Conservation (phyloP, 2,113 vertebrate species). For the Neolamprologus toae region DNA sequence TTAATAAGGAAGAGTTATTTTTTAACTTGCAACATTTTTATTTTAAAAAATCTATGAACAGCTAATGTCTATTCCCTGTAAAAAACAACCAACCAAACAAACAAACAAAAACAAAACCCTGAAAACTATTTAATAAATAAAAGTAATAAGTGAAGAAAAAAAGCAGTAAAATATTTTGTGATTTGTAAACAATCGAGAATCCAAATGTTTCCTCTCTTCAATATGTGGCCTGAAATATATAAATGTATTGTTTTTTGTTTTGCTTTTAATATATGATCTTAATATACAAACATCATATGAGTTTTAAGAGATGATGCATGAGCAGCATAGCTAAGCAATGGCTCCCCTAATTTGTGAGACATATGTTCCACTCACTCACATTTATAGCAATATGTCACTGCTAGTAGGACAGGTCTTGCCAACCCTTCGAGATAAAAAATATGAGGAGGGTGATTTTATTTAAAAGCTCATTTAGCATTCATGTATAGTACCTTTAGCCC, state of each 20-base stretch:
- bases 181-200: not conserved
- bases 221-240: not conserved
- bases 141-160: not conserved
- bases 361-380: constrained; percentile 22
- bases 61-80: not conserved
- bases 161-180: not conserved
- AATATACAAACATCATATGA: not conserved
- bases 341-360: not conserved
- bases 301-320: not conserved
- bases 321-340: not conserved
- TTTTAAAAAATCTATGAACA: not conserved
- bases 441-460: constrained; percentile 57
- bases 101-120: not conserved
- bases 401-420: not conserved
- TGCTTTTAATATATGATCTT: not conserved
- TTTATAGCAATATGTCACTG: constrained; percentile 36
- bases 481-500: constrained; percentile 52
- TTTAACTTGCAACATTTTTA: not conserved
- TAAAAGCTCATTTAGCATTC: constrained; percentile 68
- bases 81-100: accelerated
- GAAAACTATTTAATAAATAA: not conserved
- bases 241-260: not conserved
- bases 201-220: not conserved
- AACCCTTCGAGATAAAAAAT: constrained; percentile 34
- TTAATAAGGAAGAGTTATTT: not conserved